Evolutionary conservation across 2,888 invertebrate genomes (phyloP), one percentile per base, ranked within the genome.

Genomic region (Hydriomena furcata): DNA sequence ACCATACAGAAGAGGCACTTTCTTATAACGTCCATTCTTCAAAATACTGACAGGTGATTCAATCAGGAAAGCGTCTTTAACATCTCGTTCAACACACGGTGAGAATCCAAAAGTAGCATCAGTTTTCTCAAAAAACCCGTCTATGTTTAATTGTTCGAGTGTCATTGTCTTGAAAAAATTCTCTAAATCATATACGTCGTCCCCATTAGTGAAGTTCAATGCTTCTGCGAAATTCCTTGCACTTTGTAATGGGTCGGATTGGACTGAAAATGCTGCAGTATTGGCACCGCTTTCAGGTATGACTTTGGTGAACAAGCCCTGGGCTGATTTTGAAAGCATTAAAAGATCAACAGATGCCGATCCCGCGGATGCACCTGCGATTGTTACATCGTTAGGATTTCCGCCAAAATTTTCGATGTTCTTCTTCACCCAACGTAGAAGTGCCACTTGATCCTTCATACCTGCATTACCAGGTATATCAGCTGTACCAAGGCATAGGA

Each of bases 401-500:
- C 84, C 84, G 7, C 82, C 79, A 34, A 81, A 84, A 1, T 45
- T 60, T 0, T 63, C 79, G 34, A 85, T 82, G 47, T 84, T 83
- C 3, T 60, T 61, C 30, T 79, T 65, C 0, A 81, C 74, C 81
- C 80, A 81, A 0, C 66, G 67, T 7, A 84, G 61, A 12, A 78
- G 55, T 0, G 78, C 74, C 0, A 84, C 70, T 60, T 82, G 81
- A 42, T 85, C 84, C 56, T 84, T 84, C 68, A 83, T 66, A 2
- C 80, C 84, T 13, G 83, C 84, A 37, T 85, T 84, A 0, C 84
- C 84, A 0, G 84, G 83, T 34, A 65, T 62, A 32, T 66, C 71
- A 43, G 71, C 60, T 7, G 82, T 83, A 0, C 82, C 82, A 8
- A 82, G 66, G 53, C 79, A 81, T 6, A 82, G 61, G 31, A 81